phyloP scores from a whole-genome alignment of 2,888 invertebrate genomes.

The Adelognathus sp. region DNA sequence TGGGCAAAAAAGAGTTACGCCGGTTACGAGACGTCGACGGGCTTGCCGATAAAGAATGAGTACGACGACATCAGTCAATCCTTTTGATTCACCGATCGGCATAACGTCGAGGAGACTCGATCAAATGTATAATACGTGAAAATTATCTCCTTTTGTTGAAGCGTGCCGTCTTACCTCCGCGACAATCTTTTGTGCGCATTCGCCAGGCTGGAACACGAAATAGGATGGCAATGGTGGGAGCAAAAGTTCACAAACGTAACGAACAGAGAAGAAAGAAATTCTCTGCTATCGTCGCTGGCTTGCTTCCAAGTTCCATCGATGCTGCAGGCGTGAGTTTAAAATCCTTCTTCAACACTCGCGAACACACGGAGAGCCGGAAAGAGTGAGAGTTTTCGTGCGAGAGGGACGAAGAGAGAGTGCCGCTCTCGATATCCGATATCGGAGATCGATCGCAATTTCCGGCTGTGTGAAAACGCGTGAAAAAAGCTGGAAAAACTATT shows the following conservation, averaged over 20 bases:
- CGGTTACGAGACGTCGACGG: slow-evolving; percentile 40
- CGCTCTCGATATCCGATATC: no score
- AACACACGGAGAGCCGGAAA: not conserved
- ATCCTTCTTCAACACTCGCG: slow-evolving; percentile 13
- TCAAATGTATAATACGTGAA: not conserved
- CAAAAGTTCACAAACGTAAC: slow-evolving; percentile 62
- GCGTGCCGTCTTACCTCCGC: slow-evolving; percentile 69
- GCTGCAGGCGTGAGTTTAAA: slow-evolving; percentile 72
- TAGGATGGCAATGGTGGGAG: slow-evolving; percentile 71
- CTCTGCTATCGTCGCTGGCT: slow-evolving; percentile 72
- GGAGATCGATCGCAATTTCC: slow-evolving; percentile 54
- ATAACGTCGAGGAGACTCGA: not conserved
- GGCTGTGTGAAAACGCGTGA: slow-evolving; percentile 12
- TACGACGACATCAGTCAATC: slow-evolving; percentile 4
- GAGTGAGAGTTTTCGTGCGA: no score
- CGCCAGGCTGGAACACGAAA: slow-evolving; percentile 71
- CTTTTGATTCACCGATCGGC: slow-evolving; percentile 1
- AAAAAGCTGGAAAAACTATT: slow-evolving; percentile 15
- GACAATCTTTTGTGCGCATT: slow-evolving; percentile 72
- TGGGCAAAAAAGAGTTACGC: slow-evolving; percentile 67
- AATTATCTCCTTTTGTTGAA: slow-evolving; percentile 51
- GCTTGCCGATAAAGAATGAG: slow-evolving; percentile 51
- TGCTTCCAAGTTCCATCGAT: slow-evolving; percentile 76
- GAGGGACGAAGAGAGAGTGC: no score
- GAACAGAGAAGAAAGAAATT: slow-evolving; percentile 70